A percentile compares a stretch with the other conserved stretches of the same genome.
phyloP scores from a whole-genome alignment of 2,113 vertebrate species.

The Rhabdornis inornatus region DNA sequence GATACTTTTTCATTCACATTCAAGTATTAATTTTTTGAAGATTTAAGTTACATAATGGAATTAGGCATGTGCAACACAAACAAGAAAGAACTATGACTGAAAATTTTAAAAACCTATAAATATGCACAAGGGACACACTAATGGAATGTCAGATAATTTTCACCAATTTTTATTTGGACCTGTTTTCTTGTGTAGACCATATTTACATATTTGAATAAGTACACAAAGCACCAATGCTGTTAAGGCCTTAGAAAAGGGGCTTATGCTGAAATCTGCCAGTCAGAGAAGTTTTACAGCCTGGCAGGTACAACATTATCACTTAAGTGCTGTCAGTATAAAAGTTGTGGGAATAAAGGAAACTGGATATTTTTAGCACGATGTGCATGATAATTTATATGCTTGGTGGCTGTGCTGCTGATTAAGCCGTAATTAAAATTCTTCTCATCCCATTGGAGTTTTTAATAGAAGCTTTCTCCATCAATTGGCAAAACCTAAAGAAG shows the following conservation, averaged over 20 bases:
- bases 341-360: slow-evolving; percentile 88
- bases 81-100: slow-evolving; percentile 78
- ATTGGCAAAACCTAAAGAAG: slow-evolving; percentile 85
- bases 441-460: slow-evolving; percentile 89
- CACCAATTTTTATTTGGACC: slow-evolving; percentile 90
- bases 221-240: slow-evolving; percentile 96
- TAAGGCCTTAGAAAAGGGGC: slow-evolving; percentile 82
- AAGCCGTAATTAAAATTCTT: slow-evolving; percentile 96
- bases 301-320: slow-evolving; percentile 91
- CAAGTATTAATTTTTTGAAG: slow-evolving; percentile 86
- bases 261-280: slow-evolving; percentile 87
- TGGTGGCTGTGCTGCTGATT: slow-evolving; percentile 99
- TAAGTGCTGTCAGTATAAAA: slow-evolving; percentile 92
- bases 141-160: slow-evolving; percentile 90
- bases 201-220: slow-evolving; percentile 96
- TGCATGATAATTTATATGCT: slow-evolving; percentile 99
- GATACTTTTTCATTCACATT: slow-evolving; percentile 83
- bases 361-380: slow-evolving; percentile 98
- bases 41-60: slow-evolving; percentile 83
- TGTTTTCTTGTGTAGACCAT: slow-evolving; percentile 96
- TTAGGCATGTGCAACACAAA: slow-evolving; percentile 88
- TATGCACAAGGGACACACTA: slow-evolving; percentile 98
- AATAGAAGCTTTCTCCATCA: slow-evolving; percentile 83
- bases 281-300: slow-evolving; percentile 81
- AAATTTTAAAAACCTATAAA: slow-evolving; percentile 79